Conservation (phyloP, 37 sponge, comb jelly and placozoan species). For the Agelas oroides region DNA sequence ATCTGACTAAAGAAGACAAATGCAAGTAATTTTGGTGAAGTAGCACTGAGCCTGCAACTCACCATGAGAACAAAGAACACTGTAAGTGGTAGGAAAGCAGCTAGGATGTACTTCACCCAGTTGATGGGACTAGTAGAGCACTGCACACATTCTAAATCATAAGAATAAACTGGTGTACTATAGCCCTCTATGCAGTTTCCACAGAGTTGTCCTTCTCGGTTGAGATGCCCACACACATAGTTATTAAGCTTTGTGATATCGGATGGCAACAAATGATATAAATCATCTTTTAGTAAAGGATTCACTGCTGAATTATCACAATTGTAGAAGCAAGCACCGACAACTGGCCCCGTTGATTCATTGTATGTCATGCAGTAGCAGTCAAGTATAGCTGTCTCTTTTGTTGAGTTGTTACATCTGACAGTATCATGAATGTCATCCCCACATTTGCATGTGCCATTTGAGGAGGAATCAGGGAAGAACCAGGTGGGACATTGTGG, state of each 20-base stretch:
- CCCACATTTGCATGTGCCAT: too few relatives aligned
- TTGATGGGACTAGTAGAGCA: not conserved
- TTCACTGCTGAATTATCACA: too few relatives aligned
- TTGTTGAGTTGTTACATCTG: too few relatives aligned
- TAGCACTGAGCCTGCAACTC: slow-evolving; percentile 56
- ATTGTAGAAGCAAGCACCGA: slow-evolving; percentile 1
- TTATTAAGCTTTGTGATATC: not conserved
- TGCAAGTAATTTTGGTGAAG: slow-evolving; percentile 49
- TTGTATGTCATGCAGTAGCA: not conserved
- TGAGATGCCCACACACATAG: slow-evolving; percentile 8
- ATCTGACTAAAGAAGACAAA: slow-evolving; percentile 67
- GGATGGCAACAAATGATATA: not conserved
- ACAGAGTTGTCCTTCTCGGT: slow-evolving; percentile 34
- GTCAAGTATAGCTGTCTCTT: not conserved
- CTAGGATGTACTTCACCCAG: slow-evolving; percentile 15
- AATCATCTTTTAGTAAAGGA: not conserved
- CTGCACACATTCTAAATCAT: not conserved
- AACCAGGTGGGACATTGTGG: too few relatives aligned
- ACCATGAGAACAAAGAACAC: slow-evolving; percentile 52
- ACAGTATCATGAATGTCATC: too few relatives aligned
- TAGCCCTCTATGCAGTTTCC: slow-evolving; percentile 13
- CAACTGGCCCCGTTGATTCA: not conserved
- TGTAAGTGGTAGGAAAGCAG: slow-evolving; percentile 61
- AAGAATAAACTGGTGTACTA: slow-evolving; percentile 30
- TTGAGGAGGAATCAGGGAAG: not conserved